Base-by-base conservation (phyloP, 2,888 invertebrate species). In the Myopa tessellatipennis region DNA sequence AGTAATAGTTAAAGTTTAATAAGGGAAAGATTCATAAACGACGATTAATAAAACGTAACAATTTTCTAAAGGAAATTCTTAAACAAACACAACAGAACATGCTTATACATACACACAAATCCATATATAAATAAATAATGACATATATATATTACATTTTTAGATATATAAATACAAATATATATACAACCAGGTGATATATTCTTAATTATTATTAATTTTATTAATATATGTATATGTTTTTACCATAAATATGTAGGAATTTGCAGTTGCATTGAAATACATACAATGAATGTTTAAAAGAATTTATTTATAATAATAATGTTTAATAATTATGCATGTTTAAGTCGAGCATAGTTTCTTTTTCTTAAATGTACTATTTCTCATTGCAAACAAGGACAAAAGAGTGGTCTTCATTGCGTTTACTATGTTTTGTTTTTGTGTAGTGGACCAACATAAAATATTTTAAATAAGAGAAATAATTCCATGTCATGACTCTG, bases 151-250 rank as follows among this genome's bases (percentile, higher is more conserved):
- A 65, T 58, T 26, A 45, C 10, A 45, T 45, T 10, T 45, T 8
- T 45, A 45, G 1, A 45, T 45, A 45, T 45, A 45, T 45, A 45
- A 70, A 73, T 63, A 65, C 63, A 71, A 71, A 36, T 71, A 26
- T 26, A 69, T 40, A 75, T 68, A 70, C 60, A 73, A 75, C 83
- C 83, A 83, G 84, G 86, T 86, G 86, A 85, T 85, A 85, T 85
- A 85, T 85, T 86, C 85, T 85, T 85, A 79, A 77, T 76, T 77
- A 60, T 76, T 70, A 74, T 71, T 55, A 65, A 76, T 76, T 26
- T 26, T 61, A 36, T 58, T 36, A 6, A 58, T 52, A 55, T 26
- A 26, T 52, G 26, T 52, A 12, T 55, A 52, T 50, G 14, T 55
- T 58, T 58, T 26, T 68, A 55, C 77, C 4, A 4, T 5, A 58